These are phyloP conservation scores for Lanius ludovicianus DNA, from an alignment of 2,113 vertebrate species.

Conservation along the genomic window DNA sequence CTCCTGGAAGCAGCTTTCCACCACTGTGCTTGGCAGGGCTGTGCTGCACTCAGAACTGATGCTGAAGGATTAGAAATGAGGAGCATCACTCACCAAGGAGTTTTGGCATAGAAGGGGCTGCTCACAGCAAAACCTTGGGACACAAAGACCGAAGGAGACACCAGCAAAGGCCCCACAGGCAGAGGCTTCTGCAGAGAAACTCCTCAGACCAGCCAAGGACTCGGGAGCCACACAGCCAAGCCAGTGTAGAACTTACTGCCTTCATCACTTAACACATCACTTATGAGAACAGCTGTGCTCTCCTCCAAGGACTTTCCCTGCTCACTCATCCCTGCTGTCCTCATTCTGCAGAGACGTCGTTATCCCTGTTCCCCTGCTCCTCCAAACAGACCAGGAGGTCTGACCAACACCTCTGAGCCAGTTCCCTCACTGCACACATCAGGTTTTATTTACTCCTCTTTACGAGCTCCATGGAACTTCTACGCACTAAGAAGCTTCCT, in stretches of 20 bases:
- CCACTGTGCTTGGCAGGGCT: not conserved
- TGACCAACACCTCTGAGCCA: not conserved
- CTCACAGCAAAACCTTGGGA: not conserved
- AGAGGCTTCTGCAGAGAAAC: not conserved
- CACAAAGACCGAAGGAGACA: not conserved
- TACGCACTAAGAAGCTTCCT: not conserved
- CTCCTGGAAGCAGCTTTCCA: not conserved
- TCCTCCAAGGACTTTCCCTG: not conserved
- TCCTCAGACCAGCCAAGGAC: not conserved
- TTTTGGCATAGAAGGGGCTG: not conserved
- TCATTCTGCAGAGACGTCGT: not conserved
- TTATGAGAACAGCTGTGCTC: not conserved
- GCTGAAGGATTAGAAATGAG: not conserved
- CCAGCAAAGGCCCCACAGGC: not conserved
- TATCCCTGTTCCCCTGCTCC: not conserved
- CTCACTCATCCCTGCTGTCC: not conserved
- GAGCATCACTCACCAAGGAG: not conserved
- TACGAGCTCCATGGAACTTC: not conserved
- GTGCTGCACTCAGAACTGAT: not conserved
- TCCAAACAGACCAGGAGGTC: not conserved
- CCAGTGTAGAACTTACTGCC: not conserved
- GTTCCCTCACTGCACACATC: not conserved
- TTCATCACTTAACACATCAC: not conserved
- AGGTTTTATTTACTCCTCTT: not conserved
- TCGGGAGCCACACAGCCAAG: not conserved